Evolutionary conservation across 2,888 invertebrate genomes (phyloP), one percentile per base, ranked within the genome.

Genomic region (Liposcelis brunnea): DNA sequence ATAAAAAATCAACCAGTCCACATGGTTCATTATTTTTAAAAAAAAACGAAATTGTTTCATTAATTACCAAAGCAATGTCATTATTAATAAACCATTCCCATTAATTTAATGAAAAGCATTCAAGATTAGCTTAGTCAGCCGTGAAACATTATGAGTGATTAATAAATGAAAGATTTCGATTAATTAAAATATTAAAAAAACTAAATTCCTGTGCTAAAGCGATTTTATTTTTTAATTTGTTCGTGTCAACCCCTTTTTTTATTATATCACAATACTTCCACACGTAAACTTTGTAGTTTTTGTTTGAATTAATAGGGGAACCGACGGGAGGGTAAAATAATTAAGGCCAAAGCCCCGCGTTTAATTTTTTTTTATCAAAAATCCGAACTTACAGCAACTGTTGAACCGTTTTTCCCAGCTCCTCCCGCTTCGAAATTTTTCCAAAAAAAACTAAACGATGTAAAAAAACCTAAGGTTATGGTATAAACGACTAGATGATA

Each of bases 381-480:
- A 26, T 6, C 26, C 26, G 18, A 49, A 71, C 83, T 81, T 79
- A 89, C 93, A 66, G 94, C 94, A 62, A 94, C 84, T 54, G 93
- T 87, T 54, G 93, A 93, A 66, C 91, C 93, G 67, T 93, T 93
- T 71, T 90, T 93, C 62, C 94, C 93, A 65, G 82, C 80, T 61
- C 94, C 94, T 65, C 90, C 89, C 61, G 71, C 68, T 57, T 72
- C 73, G 70, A 83, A 79, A 55, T 75, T 74, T 63, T 73, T 70
- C 31, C 45, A 45, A 45, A 42, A 40, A 40, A 12, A 42, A 38
- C 31, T 31, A 40, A 45, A 44, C 26, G 18, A 18, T n/a, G 26
- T 14, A 19, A 45, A 32, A 38, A 12, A 45, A 32, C 26, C 38
- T 11, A 19, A 36, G 40, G 21, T 31, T 16, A 21, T 16, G 33